These are phyloP conservation scores for Phylloscopus trochiloides DNA, from an alignment of 2,113 vertebrate genomes.

Conservation along the genomic window DNA sequence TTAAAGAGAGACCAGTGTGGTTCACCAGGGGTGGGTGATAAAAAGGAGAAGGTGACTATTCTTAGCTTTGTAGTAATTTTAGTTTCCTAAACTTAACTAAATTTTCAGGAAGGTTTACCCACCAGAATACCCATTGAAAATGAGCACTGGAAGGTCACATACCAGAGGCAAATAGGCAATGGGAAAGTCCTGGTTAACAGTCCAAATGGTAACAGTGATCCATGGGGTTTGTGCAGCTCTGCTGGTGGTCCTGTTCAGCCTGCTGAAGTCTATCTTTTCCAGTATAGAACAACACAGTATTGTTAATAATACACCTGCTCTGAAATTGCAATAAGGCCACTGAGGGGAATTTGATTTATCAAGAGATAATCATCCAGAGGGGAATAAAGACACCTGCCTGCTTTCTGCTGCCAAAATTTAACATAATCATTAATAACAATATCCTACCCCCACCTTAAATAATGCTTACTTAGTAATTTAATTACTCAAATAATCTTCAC, in stretches of 20 bases:
- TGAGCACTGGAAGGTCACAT: background rate
- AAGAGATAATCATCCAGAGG: background rate
- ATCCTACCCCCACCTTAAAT: background rate
- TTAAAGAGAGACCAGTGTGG: background rate
- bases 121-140: background rate
- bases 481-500: background rate
- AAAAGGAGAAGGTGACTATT: background rate
- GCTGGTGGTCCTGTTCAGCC: background rate
- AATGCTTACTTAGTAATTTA: conserved; percentile 25
- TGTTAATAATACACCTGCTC: background rate
- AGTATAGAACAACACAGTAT: background rate
- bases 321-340: background rate
- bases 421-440: background rate
- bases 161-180: background rate
- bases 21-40: background rate
- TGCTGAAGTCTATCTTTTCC: background rate
- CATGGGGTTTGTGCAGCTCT: background rate
- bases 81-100: background rate
- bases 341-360: conserved; percentile 16
- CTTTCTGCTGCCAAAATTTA: conserved; percentile 24
- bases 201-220: background rate
- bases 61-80: background rate
- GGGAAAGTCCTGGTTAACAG: background rate
- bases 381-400: conserved; percentile 21
- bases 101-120: background rate